Conservation (phyloP, 92 coral and sea anemone genomes). For the Porites cylindrica region DNA sequence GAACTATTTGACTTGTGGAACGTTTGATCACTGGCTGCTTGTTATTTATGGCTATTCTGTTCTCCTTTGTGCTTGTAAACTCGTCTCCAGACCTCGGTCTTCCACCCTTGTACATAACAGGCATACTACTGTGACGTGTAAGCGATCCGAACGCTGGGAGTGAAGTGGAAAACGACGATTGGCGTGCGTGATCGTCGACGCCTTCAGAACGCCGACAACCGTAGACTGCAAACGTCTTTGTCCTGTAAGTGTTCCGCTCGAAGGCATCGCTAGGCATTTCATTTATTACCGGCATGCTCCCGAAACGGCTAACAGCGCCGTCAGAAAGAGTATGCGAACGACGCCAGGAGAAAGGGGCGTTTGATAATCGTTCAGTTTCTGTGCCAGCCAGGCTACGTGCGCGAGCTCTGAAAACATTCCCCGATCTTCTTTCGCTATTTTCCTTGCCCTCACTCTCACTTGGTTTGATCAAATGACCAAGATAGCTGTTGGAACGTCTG, state of each 20-base stretch:
- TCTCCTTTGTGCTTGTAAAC: conserved; percentile 7
- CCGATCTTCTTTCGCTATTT: not conserved
- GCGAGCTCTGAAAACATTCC: not conserved
- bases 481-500: conserved; percentile 17
- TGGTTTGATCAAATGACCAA: not conserved
- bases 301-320: conserved; percentile 57
- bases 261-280: conserved; percentile 60
- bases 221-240: conserved; percentile 35
- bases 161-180: not conserved
- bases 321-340: conserved; percentile 57
- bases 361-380: conserved; percentile 26
- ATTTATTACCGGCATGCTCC: conserved; percentile 82
- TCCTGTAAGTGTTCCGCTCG: conserved; percentile 3
- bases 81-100: conserved; percentile 10
- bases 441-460: not conserved
- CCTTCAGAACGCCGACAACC: conserved; percentile 10
- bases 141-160: conserved; percentile 56
- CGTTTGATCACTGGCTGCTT: conserved; percentile 12
- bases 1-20: conserved; percentile 56
- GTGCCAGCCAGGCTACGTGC: conserved; percentile 19
- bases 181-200: not conserved
- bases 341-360: conserved; percentile 31
- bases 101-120: conserved; percentile 54
- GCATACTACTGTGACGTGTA: conserved; percentile 73
- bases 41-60: not conserved